Evolutionary conservation across 2,888 invertebrate genomes (phyloP), one percentile per base, ranked within the genome.

Genomic region (Chrysopilus asiliformis): DNA sequence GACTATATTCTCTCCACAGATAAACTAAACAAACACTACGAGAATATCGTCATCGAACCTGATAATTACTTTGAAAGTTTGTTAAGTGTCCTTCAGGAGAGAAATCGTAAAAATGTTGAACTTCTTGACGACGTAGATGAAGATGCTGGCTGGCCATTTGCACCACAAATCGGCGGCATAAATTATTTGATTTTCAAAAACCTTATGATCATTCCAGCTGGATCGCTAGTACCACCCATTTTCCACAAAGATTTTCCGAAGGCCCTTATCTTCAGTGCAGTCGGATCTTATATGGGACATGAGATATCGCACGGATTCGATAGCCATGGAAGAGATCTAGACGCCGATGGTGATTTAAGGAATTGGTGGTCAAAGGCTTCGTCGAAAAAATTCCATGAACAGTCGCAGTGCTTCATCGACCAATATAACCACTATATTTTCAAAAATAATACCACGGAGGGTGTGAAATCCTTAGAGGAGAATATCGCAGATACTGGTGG

Each of bases 161-260:
- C 83, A 0, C 90, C 91, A 0, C 89, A 89, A 1, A 79, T 90
- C 5, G 93, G 94, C 2, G 94, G 94, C 55, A 94, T 94, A 0
- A 94, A 91, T 58, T 95, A 94, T 60, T 90, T 85, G 52, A 76
- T 93, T 22, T 87, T 89, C 53, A 90, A 89, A 58, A 94, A 94
- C 61, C 90, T 91, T 64, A 94, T 94, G 38, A 84, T 89, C 71
- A 90, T 93, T 59, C 93, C 93, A 1, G 93, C 93, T 1, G 93
- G 91, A 0, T 93, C 94, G 48, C 65, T 94, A 3, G 94, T 94
- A 57, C 89, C 91, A 0, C 91, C 93, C 0, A 94, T 94, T 62
- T 94, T 93, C 53, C 85, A 89, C 58, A 69, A 82, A 10, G 72
- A 82, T 53, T 84, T 89, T 49, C 85, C 85, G 1, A 70, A 76